Conservation (phyloP, 2,113 vertebrate genomes). For the Collichthys lucidus region DNA sequence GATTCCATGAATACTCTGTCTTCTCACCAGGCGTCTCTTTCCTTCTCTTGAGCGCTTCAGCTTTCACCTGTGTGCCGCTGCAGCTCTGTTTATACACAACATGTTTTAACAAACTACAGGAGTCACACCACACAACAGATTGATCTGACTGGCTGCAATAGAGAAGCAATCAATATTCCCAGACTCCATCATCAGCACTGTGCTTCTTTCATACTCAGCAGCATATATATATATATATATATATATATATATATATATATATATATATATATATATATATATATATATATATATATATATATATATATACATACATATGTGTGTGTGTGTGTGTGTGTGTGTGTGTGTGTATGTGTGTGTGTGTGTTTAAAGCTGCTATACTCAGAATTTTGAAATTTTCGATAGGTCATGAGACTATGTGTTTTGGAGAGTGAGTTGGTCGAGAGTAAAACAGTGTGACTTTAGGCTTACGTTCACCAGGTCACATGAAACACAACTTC, state of each 20-base stretch:
- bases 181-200: constrained; percentile 9
- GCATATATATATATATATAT: not conserved
- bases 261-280: no score
- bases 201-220: not conserved
- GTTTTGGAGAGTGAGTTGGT: not conserved
- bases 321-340: not conserved
- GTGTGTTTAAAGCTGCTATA: constrained; percentile 10
- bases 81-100: not conserved
- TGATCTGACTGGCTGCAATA: constrained; percentile 11
- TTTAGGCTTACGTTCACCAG: not conserved
- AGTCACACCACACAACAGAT: constrained; percentile 17
- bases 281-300: no score
- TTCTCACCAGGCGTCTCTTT: not conserved
- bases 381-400: not conserved
- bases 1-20: constrained; percentile 26
- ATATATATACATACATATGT: no score
- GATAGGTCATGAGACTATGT: not conserved
- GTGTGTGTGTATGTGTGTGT: not conserved
- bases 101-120: constrained; percentile 7
- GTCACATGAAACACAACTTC: not conserved
- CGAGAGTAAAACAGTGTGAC: not conserved
- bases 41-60: not conserved
- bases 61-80: constrained; percentile 8
- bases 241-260: no score
- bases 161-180: constrained; percentile 34